Percentiles rank a stretch among this genome's conserved stretches.
phyloP scores from a whole-genome alignment of 2,113 vertebrate genomes.

The Vulpes lagopus region DNA sequence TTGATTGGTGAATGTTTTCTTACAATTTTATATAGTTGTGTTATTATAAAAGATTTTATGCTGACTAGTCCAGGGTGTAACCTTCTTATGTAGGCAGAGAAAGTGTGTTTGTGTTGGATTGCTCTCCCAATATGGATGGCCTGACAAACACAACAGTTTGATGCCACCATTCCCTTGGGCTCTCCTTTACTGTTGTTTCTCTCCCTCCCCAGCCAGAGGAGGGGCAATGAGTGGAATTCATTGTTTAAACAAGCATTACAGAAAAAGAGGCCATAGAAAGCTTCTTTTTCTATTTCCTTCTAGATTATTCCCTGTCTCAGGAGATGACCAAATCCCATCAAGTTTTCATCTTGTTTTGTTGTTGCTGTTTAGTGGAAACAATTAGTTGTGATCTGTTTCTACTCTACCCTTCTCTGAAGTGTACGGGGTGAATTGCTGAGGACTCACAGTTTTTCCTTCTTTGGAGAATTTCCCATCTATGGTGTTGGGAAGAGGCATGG shows the following conservation, averaged over 20 bases:
- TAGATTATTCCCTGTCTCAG: not conserved
- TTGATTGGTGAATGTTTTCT: slow-evolving; percentile 34
- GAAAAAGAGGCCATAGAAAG: not conserved
- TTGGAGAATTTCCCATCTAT: not conserved
- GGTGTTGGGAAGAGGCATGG: not conserved
- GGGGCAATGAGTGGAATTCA: not conserved
- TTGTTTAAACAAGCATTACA: not conserved
- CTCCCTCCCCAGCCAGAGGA: not conserved
- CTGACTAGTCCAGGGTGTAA: not conserved
- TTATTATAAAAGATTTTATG: slow-evolving; percentile 23
- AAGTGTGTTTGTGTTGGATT: slow-evolving; percentile 34
- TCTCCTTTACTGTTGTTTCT: not conserved
- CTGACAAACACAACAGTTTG: not conserved
- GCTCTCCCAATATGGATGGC: not conserved
- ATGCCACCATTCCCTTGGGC: not conserved
- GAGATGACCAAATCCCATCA: not conserved
- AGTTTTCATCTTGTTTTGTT: not conserved
- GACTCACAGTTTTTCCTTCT: not conserved
- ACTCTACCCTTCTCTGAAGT: not conserved
- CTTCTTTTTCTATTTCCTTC: not conserved
- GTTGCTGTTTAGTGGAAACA: not conserved
- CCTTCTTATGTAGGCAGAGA: not conserved
- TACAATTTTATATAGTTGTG: not conserved
- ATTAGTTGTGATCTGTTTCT: not conserved
- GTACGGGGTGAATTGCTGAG: not conserved